Conservation (phyloP, 1,140 invertebrate genomes). For the Drepana arcuata region DNA sequence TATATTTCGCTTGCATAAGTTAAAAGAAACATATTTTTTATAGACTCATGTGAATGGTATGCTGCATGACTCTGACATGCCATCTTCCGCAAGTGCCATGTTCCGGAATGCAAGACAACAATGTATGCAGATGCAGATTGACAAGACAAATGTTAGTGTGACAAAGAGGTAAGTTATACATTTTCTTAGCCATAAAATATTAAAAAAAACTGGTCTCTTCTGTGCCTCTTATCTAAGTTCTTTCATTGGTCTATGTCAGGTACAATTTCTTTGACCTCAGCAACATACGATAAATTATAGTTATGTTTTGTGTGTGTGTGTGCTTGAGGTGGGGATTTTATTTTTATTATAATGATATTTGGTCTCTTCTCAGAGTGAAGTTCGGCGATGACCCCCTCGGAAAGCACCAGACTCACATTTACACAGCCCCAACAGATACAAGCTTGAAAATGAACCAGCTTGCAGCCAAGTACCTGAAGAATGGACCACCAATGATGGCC, state of each 20-base stretch:
- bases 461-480: conserved; percentile 77
- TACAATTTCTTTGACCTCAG: too few relatives aligned
- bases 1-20: too few relatives aligned
- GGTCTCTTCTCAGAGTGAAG: too few relatives aligned
- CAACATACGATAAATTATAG: too few relatives aligned
- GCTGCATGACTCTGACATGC: conserved; percentile 63
- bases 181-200: too few relatives aligned
- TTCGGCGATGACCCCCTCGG: conserved; percentile 59
- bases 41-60: conserved; percentile 65
- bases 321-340: too few relatives aligned
- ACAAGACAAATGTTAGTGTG: conserved; percentile 60
- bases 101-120: conserved; percentile 48
- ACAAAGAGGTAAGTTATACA: conserved; percentile 49
- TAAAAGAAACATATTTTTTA: too few relatives aligned
- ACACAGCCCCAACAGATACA: conserved; percentile 55
- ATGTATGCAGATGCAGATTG: conserved; percentile 57
- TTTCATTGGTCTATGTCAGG: too few relatives aligned
- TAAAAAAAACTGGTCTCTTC: too few relatives aligned
- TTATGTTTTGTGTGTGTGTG: too few relatives aligned
- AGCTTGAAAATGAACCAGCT: conserved; percentile 77
- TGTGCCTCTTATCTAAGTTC: too few relatives aligned
- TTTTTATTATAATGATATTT: neutral
- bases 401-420: conserved; percentile 25
- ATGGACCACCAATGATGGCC: conserved; percentile 18
- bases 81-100: conserved; percentile 56